Base-by-base conservation (phyloP, 2,888 invertebrate species). In the Microdon myrmicae region DNA sequence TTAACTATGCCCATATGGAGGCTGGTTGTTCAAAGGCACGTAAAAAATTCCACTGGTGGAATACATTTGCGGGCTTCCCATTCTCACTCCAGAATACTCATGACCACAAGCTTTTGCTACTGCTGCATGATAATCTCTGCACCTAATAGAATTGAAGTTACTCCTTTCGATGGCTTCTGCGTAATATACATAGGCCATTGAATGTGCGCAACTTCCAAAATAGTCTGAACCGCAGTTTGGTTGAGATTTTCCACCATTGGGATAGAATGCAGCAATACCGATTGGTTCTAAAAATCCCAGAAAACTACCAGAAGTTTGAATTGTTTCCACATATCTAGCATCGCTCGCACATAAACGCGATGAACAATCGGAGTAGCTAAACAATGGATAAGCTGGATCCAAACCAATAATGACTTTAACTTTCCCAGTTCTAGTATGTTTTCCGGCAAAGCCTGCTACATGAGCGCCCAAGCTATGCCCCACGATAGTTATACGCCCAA, bases 401-500 rank as follows among this genome's bases (percentile, higher is more conserved):
- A 73, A 51, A 17, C 70, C 84, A 64, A 83, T 80, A 26, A 84
- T 83, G 2, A 82, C 81, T 60, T 82, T 81, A 16, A 82, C 79
- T 12, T 81, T 82, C 34, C 85, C 86, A 71, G 79, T 72, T 49
- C 77, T 80, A 1, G 82, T 81, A 68, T 81, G 81, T 47, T 84
- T 84, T 0, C 84, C 85, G 26, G 85, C 81, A 60, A 82, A 82
- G 2, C 85, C 84, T 34, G 82, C 81, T 4, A 83, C 83, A 71
- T 84, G 84, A 4, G 84, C 84, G 3, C 85, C 85, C 47, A 86
- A 77, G 67, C 84, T 84, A 59, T 85, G 83, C 1, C 84, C 84
- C 26, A 83, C 82, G 3, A 74, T 17, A 79, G 79, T 71, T 79
- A 84, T 60, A 78, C 74, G 1, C 78, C 82, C 7, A 79, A 81